Evolutionary conservation across 2,797 vertebrate genomes (phyloP), one percentile per base, ranked within the genome.

Genomic region (Rhyacichthys aspro): DNA sequence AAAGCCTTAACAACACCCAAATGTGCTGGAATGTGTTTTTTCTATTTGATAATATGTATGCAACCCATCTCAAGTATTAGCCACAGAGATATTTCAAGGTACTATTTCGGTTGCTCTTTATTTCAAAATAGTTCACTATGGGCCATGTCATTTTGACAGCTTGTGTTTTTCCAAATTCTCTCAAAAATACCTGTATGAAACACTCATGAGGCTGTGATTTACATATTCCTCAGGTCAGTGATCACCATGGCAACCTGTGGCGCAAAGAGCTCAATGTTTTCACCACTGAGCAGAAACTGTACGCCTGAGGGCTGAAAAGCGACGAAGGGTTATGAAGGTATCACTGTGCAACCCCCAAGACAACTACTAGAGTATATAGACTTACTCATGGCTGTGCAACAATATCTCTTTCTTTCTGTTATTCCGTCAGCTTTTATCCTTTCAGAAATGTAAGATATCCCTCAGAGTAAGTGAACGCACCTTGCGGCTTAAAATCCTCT

Each of bases 171-270:
- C 14, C 19, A 44, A 61, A 59, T 42, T 50, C 52, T 43, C 54
- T 63, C 45, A 28, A 37, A 67, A 78, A 56, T 57, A 78, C 62
- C 56, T 63, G 53, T 53, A n/a, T 28, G 7, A 28, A 28, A 28
- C 42, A 68, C 43, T 58, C 2, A 12, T 15, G 52, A 32, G 28
- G 58, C 23, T 60, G 42, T 48, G 47, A 81, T 89, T 86, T 79
- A 72, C 76, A 79, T 82, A 72, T 47, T 64, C 45, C 59, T 75
- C 58, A 50, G 70, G 77, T 78, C 66, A 76, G 64, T 52, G 18
- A 80, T 90, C 67, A 66, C 83, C 83, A 88, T 88, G 57, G 82
- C 82, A 88, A 89, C 83, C 58, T 72, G 76, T 76, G 37, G 71
- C 74, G 58, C 66, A 56, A 41, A 53, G 63, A 70, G 50, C 49